Percentiles rank a stretch among this genome's conserved stretches.
Conservation (phyloP, 1,140 invertebrate genomes). For the Zophobas morio region DNA sequence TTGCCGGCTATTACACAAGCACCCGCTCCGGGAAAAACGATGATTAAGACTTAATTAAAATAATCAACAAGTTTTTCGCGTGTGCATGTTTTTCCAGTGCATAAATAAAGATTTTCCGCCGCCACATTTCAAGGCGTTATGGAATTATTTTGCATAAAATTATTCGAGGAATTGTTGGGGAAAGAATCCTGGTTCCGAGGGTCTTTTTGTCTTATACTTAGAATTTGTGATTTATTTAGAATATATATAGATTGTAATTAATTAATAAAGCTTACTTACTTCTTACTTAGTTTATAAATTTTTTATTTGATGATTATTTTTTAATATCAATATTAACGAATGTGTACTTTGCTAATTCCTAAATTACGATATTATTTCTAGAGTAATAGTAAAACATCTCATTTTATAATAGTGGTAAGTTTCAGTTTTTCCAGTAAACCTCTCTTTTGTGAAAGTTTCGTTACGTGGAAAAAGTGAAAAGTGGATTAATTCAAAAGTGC, state of each 20-base stretch:
- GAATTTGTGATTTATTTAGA: conserved; percentile 44
- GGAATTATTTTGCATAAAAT: conserved; percentile 40
- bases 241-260: conserved; percentile 46
- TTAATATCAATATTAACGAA: conserved; percentile 10
- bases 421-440: conserved; percentile 5
- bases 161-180: conserved; percentile 16
- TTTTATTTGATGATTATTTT: conserved; percentile 31
- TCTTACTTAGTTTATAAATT: conserved; percentile 29
- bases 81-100: conserved; percentile 15
- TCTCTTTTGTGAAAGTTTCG: conserved; percentile 19
- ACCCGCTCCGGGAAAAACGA: not conserved
- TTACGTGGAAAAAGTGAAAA: conserved; percentile 19
- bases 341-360: conserved; percentile 22
- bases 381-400: conserved; percentile 26
- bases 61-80: conserved; percentile 36
- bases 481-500: conserved; percentile 30
- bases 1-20: conserved; percentile 18
- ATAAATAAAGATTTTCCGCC: conserved; percentile 32
- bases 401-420: conserved; percentile 6
- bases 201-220: conserved; percentile 19
- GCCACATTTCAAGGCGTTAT: conserved; percentile 20
- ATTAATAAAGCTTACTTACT: conserved; percentile 45
- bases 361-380: conserved; percentile 29
- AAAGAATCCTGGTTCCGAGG: conserved; percentile 24
- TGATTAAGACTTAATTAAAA: conserved; percentile 23